Percentiles rank a stretch among this genome's conserved stretches.
Evolutionary conservation across 1,140 invertebrate genomes (phyloP).

Genomic region (Alviniconcha marisindica): DNA sequence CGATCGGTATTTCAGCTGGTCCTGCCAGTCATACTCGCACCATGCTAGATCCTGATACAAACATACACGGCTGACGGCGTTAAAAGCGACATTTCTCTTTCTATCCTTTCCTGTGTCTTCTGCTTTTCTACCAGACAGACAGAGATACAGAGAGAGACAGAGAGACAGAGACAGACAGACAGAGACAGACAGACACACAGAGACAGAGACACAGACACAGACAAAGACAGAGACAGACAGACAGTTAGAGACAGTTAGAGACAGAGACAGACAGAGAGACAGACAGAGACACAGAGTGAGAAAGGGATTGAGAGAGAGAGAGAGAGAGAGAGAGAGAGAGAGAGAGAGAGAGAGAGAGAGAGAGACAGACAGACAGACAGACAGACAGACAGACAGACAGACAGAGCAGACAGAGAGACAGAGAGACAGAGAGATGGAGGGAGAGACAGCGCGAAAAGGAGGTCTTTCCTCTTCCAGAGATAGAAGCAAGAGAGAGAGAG

Average conservation of each 20-base stretch:
- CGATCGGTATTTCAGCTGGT: too few species aligned
- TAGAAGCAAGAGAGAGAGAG: background rate
- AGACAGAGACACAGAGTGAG: background rate
- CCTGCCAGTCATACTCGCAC: too few species aligned
- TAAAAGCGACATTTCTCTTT: too few species aligned
- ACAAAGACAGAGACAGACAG: background rate
- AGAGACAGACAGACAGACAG: background rate
- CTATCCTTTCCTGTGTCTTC: too few species aligned
- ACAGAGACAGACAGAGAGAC: background rate
- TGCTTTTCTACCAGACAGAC: background rate
- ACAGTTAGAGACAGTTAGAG: background rate
- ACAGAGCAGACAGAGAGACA: too few species aligned
- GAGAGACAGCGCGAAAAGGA: too few species aligned
- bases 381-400: too few species aligned
- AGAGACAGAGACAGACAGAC: slow-evolving; percentile 12
- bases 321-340: background rate
- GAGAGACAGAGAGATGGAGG: too few species aligned
- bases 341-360: background rate
- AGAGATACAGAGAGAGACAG: background rate
- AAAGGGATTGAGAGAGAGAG: background rate
- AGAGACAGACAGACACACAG: background rate
- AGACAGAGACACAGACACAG: background rate
- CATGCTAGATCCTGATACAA: too few species aligned
- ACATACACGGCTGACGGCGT: too few species aligned
- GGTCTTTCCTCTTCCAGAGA: background rate